phyloP scores from a whole-genome alignment of 2,113 vertebrate species.

The Enhydra lutris region DNA sequence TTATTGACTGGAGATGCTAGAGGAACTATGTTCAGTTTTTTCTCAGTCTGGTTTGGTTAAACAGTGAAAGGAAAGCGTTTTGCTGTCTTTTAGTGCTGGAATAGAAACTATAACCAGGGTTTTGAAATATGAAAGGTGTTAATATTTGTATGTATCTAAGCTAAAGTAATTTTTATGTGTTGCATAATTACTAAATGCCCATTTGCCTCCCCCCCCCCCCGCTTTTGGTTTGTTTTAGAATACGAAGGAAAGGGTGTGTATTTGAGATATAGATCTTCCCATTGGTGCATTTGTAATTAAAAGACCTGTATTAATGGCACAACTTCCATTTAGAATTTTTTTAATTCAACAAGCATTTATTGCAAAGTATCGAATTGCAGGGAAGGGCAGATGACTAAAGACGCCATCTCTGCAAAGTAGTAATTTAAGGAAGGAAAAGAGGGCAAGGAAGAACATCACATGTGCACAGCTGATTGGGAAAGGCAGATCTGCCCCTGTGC shows the following conservation, averaged over 20 bases:
- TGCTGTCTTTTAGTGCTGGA: background rate
- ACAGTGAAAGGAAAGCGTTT: background rate
- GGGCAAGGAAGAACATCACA: background rate
- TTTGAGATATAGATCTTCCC: background rate
- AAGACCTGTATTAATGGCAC: background rate
- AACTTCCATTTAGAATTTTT: background rate
- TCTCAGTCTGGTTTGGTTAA: background rate
- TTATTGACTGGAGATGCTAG: background rate
- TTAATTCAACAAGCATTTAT: background rate
- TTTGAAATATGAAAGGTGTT: background rate
- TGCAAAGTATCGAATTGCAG: background rate
- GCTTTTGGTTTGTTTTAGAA: background rate
- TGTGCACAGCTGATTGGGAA: background rate
- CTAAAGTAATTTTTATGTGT: background rate
- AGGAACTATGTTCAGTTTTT: background rate
- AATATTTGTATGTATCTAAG: background rate
- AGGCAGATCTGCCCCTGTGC: background rate
- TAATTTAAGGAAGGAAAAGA: slow-evolving; percentile 10
- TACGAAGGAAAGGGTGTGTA: background rate
- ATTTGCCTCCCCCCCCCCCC: rapidly evolving
- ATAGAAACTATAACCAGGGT: background rate
- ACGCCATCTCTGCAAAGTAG: background rate
- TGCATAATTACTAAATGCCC: background rate
- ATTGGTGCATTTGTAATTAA: background rate
- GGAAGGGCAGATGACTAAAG: background rate